Evolutionary conservation across 2,888 invertebrate genomes (phyloP), one percentile per base, ranked within the genome.

Genomic region (Chrysolina oricalcia): DNA sequence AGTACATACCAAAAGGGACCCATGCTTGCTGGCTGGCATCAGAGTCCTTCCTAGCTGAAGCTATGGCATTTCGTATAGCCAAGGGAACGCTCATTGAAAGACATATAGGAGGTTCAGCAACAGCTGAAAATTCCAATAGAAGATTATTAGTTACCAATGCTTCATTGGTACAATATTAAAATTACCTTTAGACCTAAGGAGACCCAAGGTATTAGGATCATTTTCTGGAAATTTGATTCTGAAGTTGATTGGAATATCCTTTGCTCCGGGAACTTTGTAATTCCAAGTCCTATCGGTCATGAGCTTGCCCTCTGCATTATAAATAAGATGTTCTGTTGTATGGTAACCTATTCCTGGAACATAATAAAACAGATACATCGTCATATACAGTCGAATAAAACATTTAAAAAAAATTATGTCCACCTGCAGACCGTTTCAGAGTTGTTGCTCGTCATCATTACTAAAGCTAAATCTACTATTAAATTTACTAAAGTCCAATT

Each of bases 271-370:
- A 3, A 8, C 6, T 35, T 35, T 94, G 83, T 95, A 95, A 66
- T 91, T 94, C 96, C 96, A 97, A 2, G 96, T 96, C 68, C 95
- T 91, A 82, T 93, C 92, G 0, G 95, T 95, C 8, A 94, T 89
- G 5, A 95, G 86, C 80, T 91, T 90, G 0, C 96, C 96, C 48
- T 91, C 92, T 11, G 84, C 76, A 79, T 94, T 92, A 27, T 66
- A 72, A 75, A 92, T 93, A 0, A 93, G 87, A 21, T 94, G 85
- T 79, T 94, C 92, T 0, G 91, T 91, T 0, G 94, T 93, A 92
- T 93, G 95, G 82, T 94, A 94, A 2, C 97, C 97, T 9, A 86
- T 63, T 50, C 80, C 80, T 80, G 15, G 1, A 23, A 15, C 27
- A 27, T 35, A 17, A 17, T 35, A 6, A 35, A 35, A 35, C 8